Conservation (phyloP, 2,888 invertebrate species). For the Drosophila austrosaltans region DNA sequence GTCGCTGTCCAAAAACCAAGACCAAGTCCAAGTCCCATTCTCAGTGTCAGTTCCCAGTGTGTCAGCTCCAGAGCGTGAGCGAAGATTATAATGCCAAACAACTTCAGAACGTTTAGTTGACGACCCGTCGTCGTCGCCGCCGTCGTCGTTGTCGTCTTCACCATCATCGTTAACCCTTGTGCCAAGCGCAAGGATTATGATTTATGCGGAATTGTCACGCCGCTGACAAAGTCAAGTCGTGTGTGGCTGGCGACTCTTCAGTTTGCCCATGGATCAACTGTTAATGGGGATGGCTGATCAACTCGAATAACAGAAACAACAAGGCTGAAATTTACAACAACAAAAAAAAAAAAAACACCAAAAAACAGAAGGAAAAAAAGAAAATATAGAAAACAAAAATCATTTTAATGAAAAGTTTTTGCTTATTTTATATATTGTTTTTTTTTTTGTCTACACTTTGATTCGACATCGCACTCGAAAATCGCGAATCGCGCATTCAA, state of each 20-base stretch:
- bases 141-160: constrained; percentile 28
- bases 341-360: no score
- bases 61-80: constrained; percentile 50
- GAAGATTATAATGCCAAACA: constrained; percentile 66
- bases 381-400: not conserved
- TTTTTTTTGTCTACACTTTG: constrained; percentile 24
- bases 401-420: constrained; percentile 58
- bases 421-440: constrained; percentile 12
- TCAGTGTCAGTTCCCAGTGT: constrained; percentile 36
- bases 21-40: constrained; percentile 25
- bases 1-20: constrained; percentile 26
- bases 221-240: constrained; percentile 39
- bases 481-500: constrained; percentile 56
- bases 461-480: constrained; percentile 74
- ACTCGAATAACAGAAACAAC: not conserved
- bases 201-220: constrained; percentile 55
- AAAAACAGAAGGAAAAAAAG: no score
- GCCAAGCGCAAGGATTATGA: constrained; percentile 43
- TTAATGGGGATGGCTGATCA: constrained; percentile 27
- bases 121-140: constrained; percentile 47
- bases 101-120: constrained; percentile 50
- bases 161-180: constrained; percentile 53
- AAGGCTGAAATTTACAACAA: constrained; percentile 43
- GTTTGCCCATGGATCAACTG: constrained; percentile 31
- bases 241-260: constrained; percentile 40